Evolutionary conservation across 2,888 invertebrate genomes (phyloP).

Genomic region (Sisyra nigra): DNA sequence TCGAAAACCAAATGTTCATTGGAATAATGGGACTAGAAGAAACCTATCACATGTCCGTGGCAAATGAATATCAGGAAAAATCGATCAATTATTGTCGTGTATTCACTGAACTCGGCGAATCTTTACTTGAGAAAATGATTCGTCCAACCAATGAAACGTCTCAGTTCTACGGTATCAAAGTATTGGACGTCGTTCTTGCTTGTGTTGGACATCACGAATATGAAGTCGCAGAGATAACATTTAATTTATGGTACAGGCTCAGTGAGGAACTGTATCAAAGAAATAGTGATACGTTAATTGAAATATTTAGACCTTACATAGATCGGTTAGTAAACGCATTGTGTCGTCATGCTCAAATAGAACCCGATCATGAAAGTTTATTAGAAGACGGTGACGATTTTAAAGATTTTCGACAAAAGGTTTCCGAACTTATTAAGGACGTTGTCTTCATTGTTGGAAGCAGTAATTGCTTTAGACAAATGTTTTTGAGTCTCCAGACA

Average conservation of each 20-base stretch:
- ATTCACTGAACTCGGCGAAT: slow-evolving; percentile 88
- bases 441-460: slow-evolving; percentile 94
- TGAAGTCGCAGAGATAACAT: slow-evolving; percentile 86
- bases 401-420: slow-evolving; percentile 65
- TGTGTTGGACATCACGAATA: slow-evolving; percentile 97
- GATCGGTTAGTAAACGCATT: slow-evolving; percentile 80
- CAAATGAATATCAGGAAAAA: slow-evolving; percentile 87
- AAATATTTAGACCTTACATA: slow-evolving; percentile 76
- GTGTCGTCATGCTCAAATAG: slow-evolving; percentile 89
- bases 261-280: slow-evolving; percentile 88
- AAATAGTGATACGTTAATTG: slow-evolving; percentile 64
- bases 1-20: slow-evolving; percentile 68
- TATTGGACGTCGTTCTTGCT: slow-evolving; percentile 74
- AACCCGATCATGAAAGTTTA: slow-evolving; percentile 80
- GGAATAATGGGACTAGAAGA: slow-evolving; percentile 66
- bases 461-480: slow-evolving; percentile 78
- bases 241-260: slow-evolving; percentile 90
- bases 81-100: slow-evolving; percentile 86
- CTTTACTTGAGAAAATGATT: slow-evolving; percentile 73
- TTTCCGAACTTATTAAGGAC: slow-evolving; percentile 88
- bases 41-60: slow-evolving; percentile 80
- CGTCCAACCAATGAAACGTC: slow-evolving; percentile 37
- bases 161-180: slow-evolving; percentile 63
- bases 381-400: slow-evolving; percentile 77
- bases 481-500: slow-evolving; percentile 61